Conservation (phyloP, 2,113 vertebrate species). For the Setophaga coronata region DNA sequence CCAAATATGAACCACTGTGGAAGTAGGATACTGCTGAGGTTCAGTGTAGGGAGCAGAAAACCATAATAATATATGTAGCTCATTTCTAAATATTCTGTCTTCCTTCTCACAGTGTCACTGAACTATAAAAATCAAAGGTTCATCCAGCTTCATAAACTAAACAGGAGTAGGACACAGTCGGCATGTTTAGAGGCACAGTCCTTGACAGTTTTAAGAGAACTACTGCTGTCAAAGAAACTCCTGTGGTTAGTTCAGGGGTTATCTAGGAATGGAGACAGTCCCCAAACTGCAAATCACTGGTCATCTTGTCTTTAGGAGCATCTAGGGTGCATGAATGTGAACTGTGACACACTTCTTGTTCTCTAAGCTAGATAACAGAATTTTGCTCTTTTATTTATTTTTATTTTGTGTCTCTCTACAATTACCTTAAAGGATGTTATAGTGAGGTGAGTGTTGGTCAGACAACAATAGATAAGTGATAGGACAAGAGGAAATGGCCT, state of each 20-base stretch:
- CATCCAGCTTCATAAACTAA: background rate
- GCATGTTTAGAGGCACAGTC: background rate
- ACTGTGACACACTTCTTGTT: background rate
- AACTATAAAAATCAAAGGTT: background rate
- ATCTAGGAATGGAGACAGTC: background rate
- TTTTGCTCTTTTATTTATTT: background rate
- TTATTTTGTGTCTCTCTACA: background rate
- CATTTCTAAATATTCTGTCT: background rate
- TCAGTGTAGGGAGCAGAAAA: background rate
- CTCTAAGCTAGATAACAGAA: background rate
- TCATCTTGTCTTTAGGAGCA: background rate
- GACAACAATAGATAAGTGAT: background rate
- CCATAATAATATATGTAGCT: background rate
- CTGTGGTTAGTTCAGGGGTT: background rate
- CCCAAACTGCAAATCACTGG: background rate
- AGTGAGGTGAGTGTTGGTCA: background rate
- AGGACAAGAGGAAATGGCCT: background rate
- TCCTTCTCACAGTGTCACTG: background rate
- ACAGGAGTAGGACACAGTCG: background rate
- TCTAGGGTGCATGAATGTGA: background rate
- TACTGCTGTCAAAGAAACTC: background rate
- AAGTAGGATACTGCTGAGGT: background rate
- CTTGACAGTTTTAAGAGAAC: background rate
- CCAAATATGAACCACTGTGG: background rate
- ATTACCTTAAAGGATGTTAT: background rate